Percentiles rank a stretch among this genome's conserved stretches.
Conservation (phyloP, 2,888 invertebrate genomes). For the Athetis lepigone region DNA sequence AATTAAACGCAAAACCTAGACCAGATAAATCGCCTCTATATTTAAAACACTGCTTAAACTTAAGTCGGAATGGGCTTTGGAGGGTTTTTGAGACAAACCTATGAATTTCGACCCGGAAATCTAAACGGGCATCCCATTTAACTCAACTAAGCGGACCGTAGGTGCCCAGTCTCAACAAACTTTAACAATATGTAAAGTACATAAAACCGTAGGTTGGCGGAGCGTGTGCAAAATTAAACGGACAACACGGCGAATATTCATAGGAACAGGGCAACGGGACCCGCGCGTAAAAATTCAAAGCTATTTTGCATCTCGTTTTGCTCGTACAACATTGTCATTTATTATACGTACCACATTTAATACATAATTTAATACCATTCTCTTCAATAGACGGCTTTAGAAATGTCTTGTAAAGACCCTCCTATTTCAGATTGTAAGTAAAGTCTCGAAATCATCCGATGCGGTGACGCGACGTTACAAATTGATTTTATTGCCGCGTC, state of each 20-base stretch:
- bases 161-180: constrained; percentile 51
- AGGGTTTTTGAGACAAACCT: neutral
- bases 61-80: no score
- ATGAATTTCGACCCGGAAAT: constrained; percentile 29
- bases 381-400: constrained; percentile 13
- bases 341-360: constrained; percentile 19
- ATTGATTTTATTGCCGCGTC: constrained; percentile 55
- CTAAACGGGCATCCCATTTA: constrained; percentile 37
- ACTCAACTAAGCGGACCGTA: constrained; percentile 31
- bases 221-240: constrained; percentile 69
- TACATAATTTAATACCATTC: constrained; percentile 29
- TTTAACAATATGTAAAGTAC: constrained; percentile 64
- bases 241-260: constrained; percentile 62
- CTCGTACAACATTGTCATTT: constrained; percentile 40
- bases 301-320: constrained; percentile 51
- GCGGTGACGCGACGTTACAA: constrained; percentile 42
- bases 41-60: no score
- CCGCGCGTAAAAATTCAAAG: constrained; percentile 60
- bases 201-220: constrained; percentile 58
- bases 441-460: constrained; percentile 27
- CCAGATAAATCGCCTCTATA: neutral
- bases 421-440: constrained; percentile 22
- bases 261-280: constrained; percentile 53
- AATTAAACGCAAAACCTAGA: neutral
- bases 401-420: constrained; percentile 8